Evolutionary conservation across 2,797 vertebrate genomes (phyloP), one percentile per base, ranked within the genome.

Genomic region (Falco berigora): DNA sequence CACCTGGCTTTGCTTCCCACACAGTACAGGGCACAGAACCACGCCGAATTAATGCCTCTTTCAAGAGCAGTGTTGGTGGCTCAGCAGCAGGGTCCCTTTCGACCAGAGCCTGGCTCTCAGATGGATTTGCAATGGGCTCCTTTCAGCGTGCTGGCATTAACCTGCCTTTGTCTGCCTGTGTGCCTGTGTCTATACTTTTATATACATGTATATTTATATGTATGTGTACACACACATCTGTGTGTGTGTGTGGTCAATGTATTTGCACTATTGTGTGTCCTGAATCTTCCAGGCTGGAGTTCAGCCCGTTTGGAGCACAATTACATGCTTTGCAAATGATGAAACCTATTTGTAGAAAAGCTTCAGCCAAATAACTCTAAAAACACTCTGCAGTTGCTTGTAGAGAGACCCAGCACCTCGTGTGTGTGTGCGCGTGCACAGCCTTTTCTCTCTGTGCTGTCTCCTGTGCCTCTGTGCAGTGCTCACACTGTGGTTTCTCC

Each of bases 191-290:
- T 59, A 7, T 30, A 24, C 12, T 28, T 36, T 23, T 3, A 6
- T 21, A 20, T 14, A 7, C 12, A 8, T 12, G 3, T 17, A 11
- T 11, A 3, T 42, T 4, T 13, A 2, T 16, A 11, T 55, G 2
- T 18, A 24, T 32, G 25, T 14, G 19, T 5, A 19, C 3, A 40
- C 19, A n/a, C n/a, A 24, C 9, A 3, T 20, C 2, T 52, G 0
- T 52, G 6, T 20, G 6, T 11, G 32, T 19, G 30, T 40, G 58
- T 55, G 22, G 40, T 53, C 1, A 0, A 28, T 69, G 40, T n/a
- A 11, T 55, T 55, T 62, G 28, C 3, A 1, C 56, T 44, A 1
- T 14, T 59, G 36, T 4, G 12, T 56, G 20, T 23, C 80, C 36
- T 52, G 30, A 86, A 16, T 50, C 42, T 52, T 44, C 56, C 58